Evolutionary conservation across 1,140 invertebrate genomes (phyloP), one percentile per base, ranked within the genome.

Genomic region (Drosophila funebris): DNA sequence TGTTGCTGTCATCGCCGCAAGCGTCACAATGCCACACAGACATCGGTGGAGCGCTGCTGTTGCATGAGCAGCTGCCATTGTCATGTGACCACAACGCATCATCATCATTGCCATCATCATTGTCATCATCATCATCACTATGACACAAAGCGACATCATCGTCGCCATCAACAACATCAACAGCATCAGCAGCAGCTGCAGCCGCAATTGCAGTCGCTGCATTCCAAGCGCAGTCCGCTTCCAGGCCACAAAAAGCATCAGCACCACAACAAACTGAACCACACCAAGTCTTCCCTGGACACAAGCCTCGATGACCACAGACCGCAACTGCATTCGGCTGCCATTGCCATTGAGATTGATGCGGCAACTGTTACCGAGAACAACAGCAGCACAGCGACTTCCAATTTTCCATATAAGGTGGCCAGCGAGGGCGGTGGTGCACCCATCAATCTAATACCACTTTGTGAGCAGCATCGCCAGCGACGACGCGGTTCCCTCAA

Each of bases 21-120:
- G 46, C 83, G 90, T 0, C 90, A 91, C 37, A 91, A 91, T 74
- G 90, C 90, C 37, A 91, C 90, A 14, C 90, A 91, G 52, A 91
- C 90, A 2, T 33, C 61, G 7, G 36, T 71, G 13, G 44, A 71
- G 22, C 64, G 56, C 1, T 77, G 87, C 41, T 87, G 87, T 43
- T 88, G 78, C 44, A 14, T 11, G 8, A 14, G 13, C 16, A 14
- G 22, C 4, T 64, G 53, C 31, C 67, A 57, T 46, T 71, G 71
- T 41, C 74, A 70, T 52, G 77, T 90, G 16, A 82, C 84, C 0
- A 87, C 89, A 9, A 90, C 76, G 29, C 89, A 87, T 37, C 89
- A 90, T 58, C 81, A 52, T 27, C 72, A 62, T 33, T 58, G 62
- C 52, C 78, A 77, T 39, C 70, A 52, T 27, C 72, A 62, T 39